Conservation (phyloP, 92 coral and sea anemone genomes). For the Diadumene lineata region DNA sequence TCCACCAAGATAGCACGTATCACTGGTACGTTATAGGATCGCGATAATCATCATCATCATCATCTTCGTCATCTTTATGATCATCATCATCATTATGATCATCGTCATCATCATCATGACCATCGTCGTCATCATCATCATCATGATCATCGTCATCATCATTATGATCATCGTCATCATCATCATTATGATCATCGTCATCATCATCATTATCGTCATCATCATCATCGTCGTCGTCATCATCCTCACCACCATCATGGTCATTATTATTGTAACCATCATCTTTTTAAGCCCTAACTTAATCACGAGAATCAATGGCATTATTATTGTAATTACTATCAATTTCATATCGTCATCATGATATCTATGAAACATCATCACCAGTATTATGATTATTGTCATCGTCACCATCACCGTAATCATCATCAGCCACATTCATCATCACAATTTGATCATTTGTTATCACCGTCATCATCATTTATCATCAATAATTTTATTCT, state of each 20-base stretch:
- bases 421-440: background rate
- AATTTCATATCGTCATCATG: background rate
- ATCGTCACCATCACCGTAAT: too few relatives aligned
- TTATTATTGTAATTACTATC: background rate
- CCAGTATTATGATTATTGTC: too few relatives aligned
- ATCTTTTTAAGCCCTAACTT: too few relatives aligned
- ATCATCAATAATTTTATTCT: too few relatives aligned
- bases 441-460: too few relatives aligned
- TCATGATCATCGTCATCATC: background rate
- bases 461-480: too few relatives aligned
- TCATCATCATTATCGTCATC: background rate
- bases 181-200: background rate
- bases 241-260: background rate
- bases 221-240: background rate
- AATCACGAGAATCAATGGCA: too few relatives aligned
- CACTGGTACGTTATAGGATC: background rate
- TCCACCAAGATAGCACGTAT: slow-evolving; percentile 22
- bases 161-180: background rate
- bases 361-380: too few relatives aligned
- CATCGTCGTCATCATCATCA: background rate
- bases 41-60: too few relatives aligned
- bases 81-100: too few relatives aligned
- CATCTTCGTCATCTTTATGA: too few relatives aligned
- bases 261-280: background rate
- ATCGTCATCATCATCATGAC: background rate